Conservation (phyloP, 1,140 invertebrate species). For the Sycophila sp. region DNA sequence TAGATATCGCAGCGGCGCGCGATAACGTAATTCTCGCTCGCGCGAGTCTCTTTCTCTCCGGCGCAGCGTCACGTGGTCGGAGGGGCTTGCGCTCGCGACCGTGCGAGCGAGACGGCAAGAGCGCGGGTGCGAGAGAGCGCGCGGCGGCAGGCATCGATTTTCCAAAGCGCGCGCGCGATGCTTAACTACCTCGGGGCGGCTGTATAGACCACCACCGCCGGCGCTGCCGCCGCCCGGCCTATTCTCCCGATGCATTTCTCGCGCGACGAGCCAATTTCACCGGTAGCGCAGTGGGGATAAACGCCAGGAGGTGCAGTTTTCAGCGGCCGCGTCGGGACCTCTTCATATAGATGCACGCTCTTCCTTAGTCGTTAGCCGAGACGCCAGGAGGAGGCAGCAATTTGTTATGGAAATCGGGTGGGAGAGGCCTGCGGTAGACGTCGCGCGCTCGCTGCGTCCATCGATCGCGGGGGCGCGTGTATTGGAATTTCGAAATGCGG, state of each 20-base stretch:
- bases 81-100: no score
- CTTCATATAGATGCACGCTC: no score
- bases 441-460: not conserved
- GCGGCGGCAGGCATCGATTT: constrained; percentile 59
- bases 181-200: constrained; percentile 44
- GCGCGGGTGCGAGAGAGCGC: no score
- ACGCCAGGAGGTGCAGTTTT: no score
- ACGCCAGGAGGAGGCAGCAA: no score
- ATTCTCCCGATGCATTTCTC: not conserved
- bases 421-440: not conserved
- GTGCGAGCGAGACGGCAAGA: not conserved
- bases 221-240: not conserved
- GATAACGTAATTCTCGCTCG: not conserved
- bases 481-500: constrained; percentile 3
- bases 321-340: no score
- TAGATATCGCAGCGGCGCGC: not conserved
- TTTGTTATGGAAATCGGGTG: not conserved
- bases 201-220: constrained; percentile 13
- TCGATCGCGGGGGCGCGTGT: not conserved
- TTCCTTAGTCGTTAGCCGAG: no score
- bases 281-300: no score
- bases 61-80: constrained; percentile 53
- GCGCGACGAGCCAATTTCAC: not conserved
- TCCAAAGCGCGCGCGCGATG: constrained; percentile 48
- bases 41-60: not conserved